These are phyloP conservation scores for Columbina picui DNA, from an alignment of 2,113 vertebrate species.

Conservation along the genomic window DNA sequence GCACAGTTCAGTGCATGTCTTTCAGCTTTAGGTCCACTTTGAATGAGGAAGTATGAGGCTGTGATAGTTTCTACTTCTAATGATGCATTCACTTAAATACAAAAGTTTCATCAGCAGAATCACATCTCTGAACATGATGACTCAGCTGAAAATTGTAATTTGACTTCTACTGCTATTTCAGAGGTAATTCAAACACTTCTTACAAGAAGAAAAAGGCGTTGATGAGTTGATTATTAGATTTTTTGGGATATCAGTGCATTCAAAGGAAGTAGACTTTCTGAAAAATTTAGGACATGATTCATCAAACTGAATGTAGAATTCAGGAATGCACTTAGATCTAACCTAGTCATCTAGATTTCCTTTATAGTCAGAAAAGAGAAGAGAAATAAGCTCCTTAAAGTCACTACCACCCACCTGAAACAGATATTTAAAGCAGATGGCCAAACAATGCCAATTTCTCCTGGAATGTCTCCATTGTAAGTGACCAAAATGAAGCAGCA, in stretches of 20 bases:
- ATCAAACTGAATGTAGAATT: not conserved
- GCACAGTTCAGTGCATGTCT: not conserved
- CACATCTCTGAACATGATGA: conserved; percentile 1
- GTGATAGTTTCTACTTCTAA: conserved; percentile 25
- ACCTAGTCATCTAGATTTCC: not conserved
- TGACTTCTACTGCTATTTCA: conserved; percentile 7
- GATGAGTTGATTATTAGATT: conserved; percentile 60
- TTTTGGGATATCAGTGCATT: not conserved
- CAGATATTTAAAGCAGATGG: not conserved
- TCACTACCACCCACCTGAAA: not conserved
- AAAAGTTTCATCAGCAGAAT: conserved; percentile 63
- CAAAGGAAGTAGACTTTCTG: not conserved
- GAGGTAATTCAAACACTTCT: conserved; percentile 24
- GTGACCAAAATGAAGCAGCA: not conserved
- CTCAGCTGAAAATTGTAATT: conserved; percentile 59
- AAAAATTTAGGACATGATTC: not conserved
- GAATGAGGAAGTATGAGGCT: not conserved
- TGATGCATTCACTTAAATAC: conserved; percentile 55
- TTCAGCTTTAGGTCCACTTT: not conserved
- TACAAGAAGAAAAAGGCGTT: conserved; percentile 40
- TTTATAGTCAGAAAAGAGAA: not conserved
- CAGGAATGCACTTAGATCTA: not conserved
- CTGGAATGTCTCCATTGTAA: not conserved
- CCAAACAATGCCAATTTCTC: not conserved
- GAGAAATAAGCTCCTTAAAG: not conserved